Evolutionary conservation across 2,888 invertebrate species (phyloP).

Genomic region (Dicranocentrus wangi): DNA sequence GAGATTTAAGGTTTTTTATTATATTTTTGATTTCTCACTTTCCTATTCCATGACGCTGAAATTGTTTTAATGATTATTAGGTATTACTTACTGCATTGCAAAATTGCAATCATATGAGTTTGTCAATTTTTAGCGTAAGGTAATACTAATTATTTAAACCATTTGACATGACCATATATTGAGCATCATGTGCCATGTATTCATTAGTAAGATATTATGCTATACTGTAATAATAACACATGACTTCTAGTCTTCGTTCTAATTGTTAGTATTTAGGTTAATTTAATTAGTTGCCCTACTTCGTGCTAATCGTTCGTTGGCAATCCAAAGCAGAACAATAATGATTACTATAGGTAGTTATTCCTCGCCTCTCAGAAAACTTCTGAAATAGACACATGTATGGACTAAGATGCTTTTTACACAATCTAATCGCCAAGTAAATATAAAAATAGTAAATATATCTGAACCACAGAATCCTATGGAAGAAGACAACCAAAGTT

Average conservation of each 20-base stretch:
- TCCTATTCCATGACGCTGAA: background rate
- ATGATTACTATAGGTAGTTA: constrained; percentile 21
- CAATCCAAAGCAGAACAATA: constrained; percentile 43
- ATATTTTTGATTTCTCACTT: background rate
- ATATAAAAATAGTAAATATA: background rate
- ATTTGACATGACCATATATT: no score
- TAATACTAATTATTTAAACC: no score
- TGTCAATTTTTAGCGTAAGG: no score
- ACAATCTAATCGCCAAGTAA: background rate
- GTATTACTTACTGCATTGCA: no score
- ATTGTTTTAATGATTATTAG: background rate
- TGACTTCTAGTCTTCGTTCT: no score
- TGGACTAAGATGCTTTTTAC: background rate
- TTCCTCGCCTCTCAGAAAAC: no score
- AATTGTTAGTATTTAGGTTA: no score
- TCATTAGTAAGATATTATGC: no score
- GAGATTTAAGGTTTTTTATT: background rate
- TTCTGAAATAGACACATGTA: background rate
- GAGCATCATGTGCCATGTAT: no score
- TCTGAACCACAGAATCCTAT: background rate
- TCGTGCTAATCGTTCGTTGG: background rate
- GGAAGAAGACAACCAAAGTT: background rate
- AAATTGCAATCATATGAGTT: no score
- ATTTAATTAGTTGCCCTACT: no score
- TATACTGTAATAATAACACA: no score